Percentiles rank a stretch among this genome's conserved stretches.
Evolutionary conservation across 2,113 vertebrate species (phyloP).

Genomic region (Jacana jacana): DNA sequence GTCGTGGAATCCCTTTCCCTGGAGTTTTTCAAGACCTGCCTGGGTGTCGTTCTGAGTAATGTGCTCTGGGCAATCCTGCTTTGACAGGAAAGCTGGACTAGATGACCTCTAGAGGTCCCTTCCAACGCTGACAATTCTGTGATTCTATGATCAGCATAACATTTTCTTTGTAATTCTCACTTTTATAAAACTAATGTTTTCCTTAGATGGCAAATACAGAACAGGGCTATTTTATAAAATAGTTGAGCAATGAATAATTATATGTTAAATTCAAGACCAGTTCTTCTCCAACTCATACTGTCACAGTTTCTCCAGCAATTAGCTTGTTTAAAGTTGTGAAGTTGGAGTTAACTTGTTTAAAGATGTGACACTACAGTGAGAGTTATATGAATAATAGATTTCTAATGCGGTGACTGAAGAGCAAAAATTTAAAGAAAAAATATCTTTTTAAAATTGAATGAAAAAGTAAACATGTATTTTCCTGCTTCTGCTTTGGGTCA

Average conservation of each 20-base stretch:
- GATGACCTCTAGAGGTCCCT: no score
- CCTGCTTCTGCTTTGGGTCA: fast-evolving
- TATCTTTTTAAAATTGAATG: neutral
- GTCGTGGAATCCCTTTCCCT: no score
- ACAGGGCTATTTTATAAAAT: neutral
- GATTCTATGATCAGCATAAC: neutral
- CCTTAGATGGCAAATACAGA: neutral
- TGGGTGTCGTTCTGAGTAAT: no score
- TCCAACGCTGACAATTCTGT: no score
- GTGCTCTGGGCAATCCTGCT: no score
- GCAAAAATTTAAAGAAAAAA: neutral
- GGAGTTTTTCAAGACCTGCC: no score
- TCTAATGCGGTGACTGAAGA: neutral
- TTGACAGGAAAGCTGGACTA: no score
- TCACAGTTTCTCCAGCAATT: neutral
- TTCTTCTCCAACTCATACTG: neutral
- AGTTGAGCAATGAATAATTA: neutral
- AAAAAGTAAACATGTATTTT: neutral
- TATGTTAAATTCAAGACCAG: neutral
- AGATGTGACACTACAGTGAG: neutral
- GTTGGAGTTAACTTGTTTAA: neutral
- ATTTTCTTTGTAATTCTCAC: neutral
- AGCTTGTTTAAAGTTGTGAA: neutral
- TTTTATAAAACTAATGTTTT: neutral
- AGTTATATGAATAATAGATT: neutral